phyloP scores from a whole-genome alignment of 2,113 vertebrate genomes.

The Triplophysa tibetana region DNA sequence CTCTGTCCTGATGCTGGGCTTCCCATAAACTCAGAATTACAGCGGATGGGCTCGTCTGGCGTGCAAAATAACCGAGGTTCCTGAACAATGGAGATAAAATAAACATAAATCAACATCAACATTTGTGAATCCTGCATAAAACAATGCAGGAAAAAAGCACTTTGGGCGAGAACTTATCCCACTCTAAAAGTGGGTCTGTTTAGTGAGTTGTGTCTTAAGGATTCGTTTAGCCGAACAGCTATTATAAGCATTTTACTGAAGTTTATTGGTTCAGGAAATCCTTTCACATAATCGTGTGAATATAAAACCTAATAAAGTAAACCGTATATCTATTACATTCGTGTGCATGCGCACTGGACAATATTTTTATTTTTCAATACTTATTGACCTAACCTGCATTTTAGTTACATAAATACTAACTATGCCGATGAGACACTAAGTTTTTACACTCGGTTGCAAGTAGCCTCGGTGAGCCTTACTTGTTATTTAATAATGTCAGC shows the following conservation, averaged over 20 bases:
- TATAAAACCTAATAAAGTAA: not conserved
- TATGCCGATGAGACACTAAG: not conserved
- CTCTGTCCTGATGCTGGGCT: conserved; percentile 88
- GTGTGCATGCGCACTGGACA: not conserved
- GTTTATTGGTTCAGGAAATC: not conserved
- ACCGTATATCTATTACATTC: not conserved
- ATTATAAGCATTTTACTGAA: not conserved
- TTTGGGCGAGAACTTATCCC: no score
- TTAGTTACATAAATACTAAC: conserved; percentile 15
- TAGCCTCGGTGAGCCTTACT: conserved; percentile 5
- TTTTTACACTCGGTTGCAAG: conserved; percentile 28
- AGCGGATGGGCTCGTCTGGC: conserved; percentile 89
- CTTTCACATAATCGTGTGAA: not conserved
- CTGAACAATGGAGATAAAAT: conserved; percentile 67
- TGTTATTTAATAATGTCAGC: conserved; percentile 30
- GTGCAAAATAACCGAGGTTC: conserved; percentile 92
- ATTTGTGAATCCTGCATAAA: not conserved
- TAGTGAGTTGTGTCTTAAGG: no score
- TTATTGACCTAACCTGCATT: not conserved
- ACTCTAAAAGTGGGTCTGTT: no score
- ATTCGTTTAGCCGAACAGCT: no score
- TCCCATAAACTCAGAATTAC: conserved; percentile 98
- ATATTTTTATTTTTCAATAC: not conserved
- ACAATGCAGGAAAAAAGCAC: not conserved
- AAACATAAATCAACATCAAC: conserved; percentile 55